A percentile compares a stretch with the other conserved stretches of the same genome.
These are phyloP conservation scores for Chrysocyon brachyurus DNA, from an alignment of 2,797 vertebrate species.

Conservation along the genomic window DNA sequence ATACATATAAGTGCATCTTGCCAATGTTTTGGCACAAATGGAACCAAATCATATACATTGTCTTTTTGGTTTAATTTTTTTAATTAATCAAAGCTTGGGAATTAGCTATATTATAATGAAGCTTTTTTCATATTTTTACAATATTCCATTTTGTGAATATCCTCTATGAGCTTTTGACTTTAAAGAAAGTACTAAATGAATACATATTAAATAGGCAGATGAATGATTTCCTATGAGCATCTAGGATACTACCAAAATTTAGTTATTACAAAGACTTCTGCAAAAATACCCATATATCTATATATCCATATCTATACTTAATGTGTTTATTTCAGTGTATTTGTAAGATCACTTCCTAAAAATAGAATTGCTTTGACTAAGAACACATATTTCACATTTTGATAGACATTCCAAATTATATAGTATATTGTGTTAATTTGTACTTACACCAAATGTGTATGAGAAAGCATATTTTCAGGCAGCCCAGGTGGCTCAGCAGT, in stretches of 20 bases:
- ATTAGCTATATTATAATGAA: background rate
- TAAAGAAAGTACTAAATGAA: background rate
- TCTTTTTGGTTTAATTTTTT: background rate
- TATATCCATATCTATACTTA: background rate
- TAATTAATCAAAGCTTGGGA: background rate
- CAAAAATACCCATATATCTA: background rate
- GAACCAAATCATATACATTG: background rate
- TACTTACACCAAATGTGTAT: background rate
- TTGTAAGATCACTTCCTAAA: background rate
- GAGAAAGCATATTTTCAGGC: background rate
- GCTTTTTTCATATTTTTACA: background rate
- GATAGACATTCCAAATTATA: background rate
- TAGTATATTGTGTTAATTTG: background rate
- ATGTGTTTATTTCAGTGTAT: background rate
- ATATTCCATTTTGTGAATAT: background rate
- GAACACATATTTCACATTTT: background rate
- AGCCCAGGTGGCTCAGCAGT: too few species aligned
- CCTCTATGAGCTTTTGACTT: background rate
- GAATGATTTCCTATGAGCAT: background rate
- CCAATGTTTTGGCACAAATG: background rate
- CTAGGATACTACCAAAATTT: background rate
- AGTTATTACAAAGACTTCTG: background rate
- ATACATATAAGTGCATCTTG: background rate
- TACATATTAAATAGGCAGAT: background rate
- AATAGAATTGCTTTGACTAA: background rate